These are phyloP conservation scores for Eurosta solidaginis DNA, from an alignment of 1,140 invertebrate species.

Conservation along the genomic window DNA sequence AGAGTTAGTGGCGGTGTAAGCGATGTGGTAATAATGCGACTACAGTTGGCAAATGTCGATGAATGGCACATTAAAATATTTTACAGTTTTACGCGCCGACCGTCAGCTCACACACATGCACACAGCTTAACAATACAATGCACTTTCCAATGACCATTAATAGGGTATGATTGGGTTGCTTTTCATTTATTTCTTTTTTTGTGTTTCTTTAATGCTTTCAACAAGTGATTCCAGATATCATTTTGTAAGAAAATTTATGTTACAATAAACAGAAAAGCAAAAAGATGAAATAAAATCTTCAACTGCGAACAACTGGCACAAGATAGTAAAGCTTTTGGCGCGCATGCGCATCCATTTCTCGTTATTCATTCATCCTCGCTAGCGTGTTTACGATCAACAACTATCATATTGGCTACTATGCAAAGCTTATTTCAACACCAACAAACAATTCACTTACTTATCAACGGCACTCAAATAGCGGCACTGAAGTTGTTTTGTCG, in stretches of 20 bases:
- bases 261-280: background rate
- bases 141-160: background rate
- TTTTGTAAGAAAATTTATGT: slow-evolving; percentile 15
- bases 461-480: too few relatives aligned
- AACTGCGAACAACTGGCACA: background rate
- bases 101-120: background rate
- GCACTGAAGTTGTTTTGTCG: too few relatives aligned
- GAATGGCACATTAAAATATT: slow-evolving; percentile 22
- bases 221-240: slow-evolving; percentile 27
- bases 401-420: background rate
- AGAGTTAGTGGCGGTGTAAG: background rate
- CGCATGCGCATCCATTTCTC: background rate
- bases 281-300: background rate
- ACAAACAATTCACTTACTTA: background rate
- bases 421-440: too few relatives aligned
- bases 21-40: too few relatives aligned
- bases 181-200: background rate
- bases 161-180: too few relatives aligned
- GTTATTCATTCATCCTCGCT: background rate
- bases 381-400: background rate
- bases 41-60: background rate
- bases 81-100: background rate
- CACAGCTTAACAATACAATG: background rate
- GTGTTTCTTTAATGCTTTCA: background rate
- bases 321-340: background rate